Evolutionary conservation across 2,797 vertebrate genomes (phyloP).

Genomic region (Danio choprae): DNA sequence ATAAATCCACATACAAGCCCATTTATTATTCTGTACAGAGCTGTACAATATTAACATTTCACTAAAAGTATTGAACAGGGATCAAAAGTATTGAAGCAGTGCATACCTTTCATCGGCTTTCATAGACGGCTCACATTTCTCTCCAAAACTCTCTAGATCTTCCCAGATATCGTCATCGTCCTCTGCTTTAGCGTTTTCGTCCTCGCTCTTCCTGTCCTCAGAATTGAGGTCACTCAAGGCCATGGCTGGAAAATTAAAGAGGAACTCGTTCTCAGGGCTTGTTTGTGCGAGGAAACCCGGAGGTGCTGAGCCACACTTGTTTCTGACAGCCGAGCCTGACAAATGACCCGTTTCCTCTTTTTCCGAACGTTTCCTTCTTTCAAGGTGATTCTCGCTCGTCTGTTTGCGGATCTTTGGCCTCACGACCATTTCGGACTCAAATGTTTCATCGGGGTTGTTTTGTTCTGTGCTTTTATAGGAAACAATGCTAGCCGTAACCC

Average conservation of each 20-base stretch:
- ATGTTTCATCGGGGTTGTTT: conserved; percentile 58
- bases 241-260: conserved; percentile 48
- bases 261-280: conserved; percentile 45
- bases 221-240: conserved; percentile 55
- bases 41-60: no score
- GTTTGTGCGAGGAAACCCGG: conserved; percentile 51
- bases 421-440: conserved; percentile 77
- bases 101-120: conserved; percentile 79
- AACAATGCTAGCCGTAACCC: conserved; percentile 35
- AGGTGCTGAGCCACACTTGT: conserved; percentile 53
- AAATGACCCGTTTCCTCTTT: conserved; percentile 8
- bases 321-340: conserved; percentile 46
- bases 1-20: no score
- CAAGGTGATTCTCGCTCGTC: conserved; percentile 60
- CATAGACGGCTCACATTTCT: conserved; percentile 52
- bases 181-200: conserved; percentile 45
- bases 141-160: conserved; percentile 70
- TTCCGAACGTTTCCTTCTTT: conserved; percentile 62
- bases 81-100: background rate
- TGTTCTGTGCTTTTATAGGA: conserved; percentile 50
- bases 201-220: conserved; percentile 48
- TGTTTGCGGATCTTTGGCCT: conserved; percentile 83
- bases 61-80: no score
- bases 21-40: no score
- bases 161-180: conserved; percentile 68